phyloP scores from a whole-genome alignment of 1,140 invertebrate species.

The Cataglyphis hispanica region DNA sequence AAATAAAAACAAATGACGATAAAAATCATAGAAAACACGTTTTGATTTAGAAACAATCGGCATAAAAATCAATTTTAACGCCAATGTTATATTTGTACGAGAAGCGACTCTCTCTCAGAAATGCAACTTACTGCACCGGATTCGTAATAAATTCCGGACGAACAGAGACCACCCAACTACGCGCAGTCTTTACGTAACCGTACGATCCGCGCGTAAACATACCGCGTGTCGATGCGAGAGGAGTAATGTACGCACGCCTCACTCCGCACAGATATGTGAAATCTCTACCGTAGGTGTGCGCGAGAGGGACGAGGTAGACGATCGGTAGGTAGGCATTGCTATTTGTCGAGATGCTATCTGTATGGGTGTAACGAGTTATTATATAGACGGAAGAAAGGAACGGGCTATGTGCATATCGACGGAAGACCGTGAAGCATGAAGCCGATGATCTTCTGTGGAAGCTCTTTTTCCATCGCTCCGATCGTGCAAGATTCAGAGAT shows the following conservation, averaged over 20 bases:
- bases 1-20: background rate
- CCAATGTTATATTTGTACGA: background rate
- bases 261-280: conserved; percentile 59
- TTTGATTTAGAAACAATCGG: conserved; percentile 29
- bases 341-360: conserved; percentile 79
- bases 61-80: background rate
- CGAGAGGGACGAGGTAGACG: conserved; percentile 65
- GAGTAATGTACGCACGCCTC: conserved; percentile 53
- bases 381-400: conserved; percentile 71
- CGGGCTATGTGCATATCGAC: conserved; percentile 54
- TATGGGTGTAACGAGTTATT: conserved; percentile 77
- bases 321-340: conserved; percentile 76
- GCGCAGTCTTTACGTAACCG: conserved; percentile 53
- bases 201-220: background rate
- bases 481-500: conserved; percentile 4
- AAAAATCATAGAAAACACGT: conserved; percentile 11
- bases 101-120: background rate
- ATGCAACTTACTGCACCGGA: conserved; percentile 13
- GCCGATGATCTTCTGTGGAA: conserved; percentile 32
- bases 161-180: conserved; percentile 43
- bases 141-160: conserved; percentile 49
- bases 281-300: conserved; percentile 47
- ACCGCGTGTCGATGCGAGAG: conserved; percentile 62
- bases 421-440: conserved; percentile 63
- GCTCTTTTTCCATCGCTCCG: conserved; percentile 10